Evolutionary conservation across 1,140 invertebrate species (phyloP), one percentile per base, ranked within the genome.

Genomic region (Diploscapter pachys): DNA sequence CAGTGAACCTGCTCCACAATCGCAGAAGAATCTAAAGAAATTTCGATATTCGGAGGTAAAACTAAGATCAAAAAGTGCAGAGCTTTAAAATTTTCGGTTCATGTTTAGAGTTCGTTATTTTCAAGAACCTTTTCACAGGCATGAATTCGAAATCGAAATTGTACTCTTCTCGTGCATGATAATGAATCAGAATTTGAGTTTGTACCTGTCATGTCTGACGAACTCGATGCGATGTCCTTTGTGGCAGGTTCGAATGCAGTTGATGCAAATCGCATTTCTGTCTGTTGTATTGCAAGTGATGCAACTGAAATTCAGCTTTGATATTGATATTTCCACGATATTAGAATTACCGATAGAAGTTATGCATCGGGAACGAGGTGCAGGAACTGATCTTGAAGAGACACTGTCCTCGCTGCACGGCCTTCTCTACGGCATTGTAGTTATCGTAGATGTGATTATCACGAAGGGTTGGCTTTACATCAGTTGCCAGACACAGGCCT

Each of bases 311-410:
- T 73, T n/a, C 11, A 55, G 3, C 9, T 4, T 11, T 62, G 49
- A 59, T 72, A 55, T 4, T 57, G 57, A 51, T 52, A 63, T 54
- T 61, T 5, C 31, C 31, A 54, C 4, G 48, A 68, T 53, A 48
- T 52, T 54, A 5, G 52, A 63, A 71, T 75, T 81, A 89, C 89
- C 94, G 92, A 88, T 96, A 99, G 86, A 98, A 99, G 87, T 98
- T 95, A 88, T 98, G 96, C 96, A 99, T 99, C 55, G 96, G 96
- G 88, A 99, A 99, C 79, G 94, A 96, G 57, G 96, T 99, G 87
- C 98, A 98, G 80, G 93, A 96, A 65, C 95, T 97, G 82, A 99
- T 98, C 89, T 98, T 98, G 88, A 98, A 99, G 78, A 99, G 89
- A 89, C 96, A 99, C 88, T 98, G 95, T 53, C 96, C 96, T 85